A percentile compares a stretch with the other conserved stretches of the same genome.
Conservation (phyloP, 1,140 invertebrate genomes). For the Neuroterus valhalla region DNA sequence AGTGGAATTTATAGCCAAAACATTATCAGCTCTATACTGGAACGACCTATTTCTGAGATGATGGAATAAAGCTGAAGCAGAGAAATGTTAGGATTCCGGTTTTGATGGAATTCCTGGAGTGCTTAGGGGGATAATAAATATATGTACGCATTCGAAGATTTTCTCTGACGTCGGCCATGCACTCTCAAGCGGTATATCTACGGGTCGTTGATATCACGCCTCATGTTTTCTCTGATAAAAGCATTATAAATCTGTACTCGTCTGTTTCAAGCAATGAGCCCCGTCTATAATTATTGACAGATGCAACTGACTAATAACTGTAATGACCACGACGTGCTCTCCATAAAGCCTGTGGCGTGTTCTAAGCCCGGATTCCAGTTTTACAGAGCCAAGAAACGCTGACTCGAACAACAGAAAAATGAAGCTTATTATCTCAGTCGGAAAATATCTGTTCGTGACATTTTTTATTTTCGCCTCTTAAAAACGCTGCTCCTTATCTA, state of each 20-base stretch:
- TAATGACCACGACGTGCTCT: background rate
- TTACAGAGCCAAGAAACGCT: background rate
- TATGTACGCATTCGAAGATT: conserved; percentile 13
- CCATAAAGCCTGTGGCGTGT: background rate
- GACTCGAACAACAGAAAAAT: too few species aligned
- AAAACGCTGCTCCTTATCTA: too few species aligned
- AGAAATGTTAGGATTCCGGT: background rate
- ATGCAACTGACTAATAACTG: conserved; percentile 50
- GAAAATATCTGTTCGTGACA: too few species aligned
- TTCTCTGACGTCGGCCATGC: conserved; percentile 16
- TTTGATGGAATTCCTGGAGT: background rate
- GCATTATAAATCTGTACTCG: conserved; percentile 33
- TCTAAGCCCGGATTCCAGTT: background rate
- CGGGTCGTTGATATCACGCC: conserved; percentile 61
- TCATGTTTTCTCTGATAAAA: conserved; percentile 59
- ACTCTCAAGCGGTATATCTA: conserved; percentile 43
- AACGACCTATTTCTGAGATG: conserved; percentile 1
- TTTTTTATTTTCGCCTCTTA: too few species aligned
- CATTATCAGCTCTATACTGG: background rate
- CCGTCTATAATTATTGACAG: conserved; percentile 60
- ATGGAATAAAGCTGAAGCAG: background rate
- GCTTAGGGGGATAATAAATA: conserved; percentile 10
- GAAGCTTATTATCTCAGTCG: too few species aligned
- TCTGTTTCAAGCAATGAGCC: conserved; percentile 43
- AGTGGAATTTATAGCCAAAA: background rate